Evolutionary conservation across 2,888 invertebrate genomes (phyloP).

Genomic region (Synanthedon vespiformis): DNA sequence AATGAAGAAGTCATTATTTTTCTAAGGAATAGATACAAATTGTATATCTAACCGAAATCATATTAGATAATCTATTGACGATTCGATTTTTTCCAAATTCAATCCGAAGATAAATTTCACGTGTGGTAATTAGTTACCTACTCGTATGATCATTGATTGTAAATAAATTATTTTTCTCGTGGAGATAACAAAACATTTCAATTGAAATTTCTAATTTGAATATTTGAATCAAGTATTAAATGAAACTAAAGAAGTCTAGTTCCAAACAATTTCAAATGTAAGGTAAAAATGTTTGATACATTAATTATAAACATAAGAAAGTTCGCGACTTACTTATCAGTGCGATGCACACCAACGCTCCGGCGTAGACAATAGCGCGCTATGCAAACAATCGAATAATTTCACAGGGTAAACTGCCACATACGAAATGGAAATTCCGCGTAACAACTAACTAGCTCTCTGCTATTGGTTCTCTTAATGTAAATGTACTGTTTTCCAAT

Average conservation of each 20-base stretch:
- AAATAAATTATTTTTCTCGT: neutral
- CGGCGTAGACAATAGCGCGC: conserved; percentile 31
- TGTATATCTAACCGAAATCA: neutral
- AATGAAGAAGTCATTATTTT: too few species aligned
- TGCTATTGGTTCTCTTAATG: conserved; percentile 40
- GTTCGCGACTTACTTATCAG: conserved; percentile 20
- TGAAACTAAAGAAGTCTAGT: too few species aligned
- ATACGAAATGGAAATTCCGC: conserved; percentile 48
- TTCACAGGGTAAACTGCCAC: conserved; percentile 38
- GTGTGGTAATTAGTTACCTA: too few species aligned
- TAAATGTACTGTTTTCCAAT: conserved; percentile 36
- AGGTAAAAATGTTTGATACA: neutral
- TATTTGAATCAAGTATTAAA: too few species aligned
- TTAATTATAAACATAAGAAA: neutral
- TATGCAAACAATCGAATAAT: conserved; percentile 49
- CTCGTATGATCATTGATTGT: too few species aligned
- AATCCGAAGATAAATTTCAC: too few species aligned
- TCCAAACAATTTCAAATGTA: too few species aligned
- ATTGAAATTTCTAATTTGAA: too few species aligned
- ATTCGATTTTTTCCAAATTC: too few species aligned
- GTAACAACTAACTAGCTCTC: conserved; percentile 22
- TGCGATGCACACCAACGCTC: conserved; percentile 28
- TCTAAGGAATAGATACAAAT: neutral
- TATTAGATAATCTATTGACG: too few species aligned
- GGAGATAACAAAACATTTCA: neutral